Base-by-base conservation (phyloP, 2,797 vertebrate genomes). In the Oreochromis mossambicus region DNA sequence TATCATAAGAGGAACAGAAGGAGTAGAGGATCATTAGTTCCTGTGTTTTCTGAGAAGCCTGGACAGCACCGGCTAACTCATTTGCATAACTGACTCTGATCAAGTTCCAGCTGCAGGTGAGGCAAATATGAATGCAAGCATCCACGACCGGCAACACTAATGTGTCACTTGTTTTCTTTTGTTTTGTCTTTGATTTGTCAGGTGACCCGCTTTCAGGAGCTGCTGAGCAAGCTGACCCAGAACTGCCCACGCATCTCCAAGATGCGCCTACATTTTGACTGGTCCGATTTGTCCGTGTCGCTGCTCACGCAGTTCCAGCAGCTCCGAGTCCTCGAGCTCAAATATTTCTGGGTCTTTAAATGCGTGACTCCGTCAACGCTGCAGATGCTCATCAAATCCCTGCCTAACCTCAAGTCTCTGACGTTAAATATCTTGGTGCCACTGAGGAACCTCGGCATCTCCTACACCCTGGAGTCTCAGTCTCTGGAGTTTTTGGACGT, bases 271-370 rank as follows among this genome's bases (percentile, higher is more conserved):
- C 96, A 97, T 75, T 97, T 97, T 4, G 97, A 97, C 93, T 97
- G 97, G 97, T 97, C 97, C 0, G 96, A 97, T 5, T 78, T 92
- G 7, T 97, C 97, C 0, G 96, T 97, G 78, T 94, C 95, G 1
- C 87, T 97, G 79, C 96, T 97, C 70, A 93, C 94, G 3, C 95
- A 92, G 70, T 97, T 97, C 90, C 97, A 96, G 90, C 96, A 97
- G 41, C 96, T 97, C 8, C 88, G 95, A n/a, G 95, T 95, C 41
- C 95, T 97, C 3, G 97, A 97, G 91, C 95, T 97, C 13, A 97
- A 97, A 76, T 97, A 97, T 85, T 97, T 97, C 92, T 97, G 97
- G 97, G 96, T 97, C 3, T 97, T 97, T 66, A 97, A 97, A 85
- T 96, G 97, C 1, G 96, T 97, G 54, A 95, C 94, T 5, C 97